Conservation (phyloP, 2,888 invertebrate species). For the Spilarctia lutea region DNA sequence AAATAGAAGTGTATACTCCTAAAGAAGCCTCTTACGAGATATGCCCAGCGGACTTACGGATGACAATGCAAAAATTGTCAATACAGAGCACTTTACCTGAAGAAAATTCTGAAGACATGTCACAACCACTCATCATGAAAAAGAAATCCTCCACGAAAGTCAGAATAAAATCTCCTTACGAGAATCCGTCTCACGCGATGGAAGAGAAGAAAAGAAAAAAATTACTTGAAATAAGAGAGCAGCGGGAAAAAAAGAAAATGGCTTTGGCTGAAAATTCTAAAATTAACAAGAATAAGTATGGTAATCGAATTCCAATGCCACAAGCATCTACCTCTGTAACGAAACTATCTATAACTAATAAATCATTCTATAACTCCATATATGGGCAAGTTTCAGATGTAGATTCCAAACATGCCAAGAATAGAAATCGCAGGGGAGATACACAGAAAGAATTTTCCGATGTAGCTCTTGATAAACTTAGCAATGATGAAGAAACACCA, state of each 20-base stretch:
- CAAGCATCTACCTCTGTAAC: slow-evolving; percentile 77
- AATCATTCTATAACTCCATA: slow-evolving; percentile 81
- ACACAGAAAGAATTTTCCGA: slow-evolving; percentile 44
- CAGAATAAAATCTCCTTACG: slow-evolving; percentile 79
- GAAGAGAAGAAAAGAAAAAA: slow-evolving; percentile 78
- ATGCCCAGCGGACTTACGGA: slow-evolving; percentile 60
- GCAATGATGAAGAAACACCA: slow-evolving; percentile 48
- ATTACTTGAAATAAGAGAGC: slow-evolving; percentile 76
- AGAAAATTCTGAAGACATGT: slow-evolving; percentile 63
- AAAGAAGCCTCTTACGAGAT: slow-evolving; percentile 50
- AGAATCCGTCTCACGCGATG: slow-evolving; percentile 70
- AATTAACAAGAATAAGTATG: slow-evolving; percentile 67
- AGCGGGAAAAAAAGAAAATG: slow-evolving; percentile 73
- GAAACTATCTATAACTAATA: slow-evolving; percentile 80
- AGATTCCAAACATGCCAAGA: slow-evolving; percentile 51
- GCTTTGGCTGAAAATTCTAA: slow-evolving; percentile 71
- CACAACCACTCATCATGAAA: slow-evolving; percentile 46
- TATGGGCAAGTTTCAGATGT: slow-evolving; percentile 66
- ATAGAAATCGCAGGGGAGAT: slow-evolving; percentile 46
- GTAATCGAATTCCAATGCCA: slow-evolving; percentile 63
- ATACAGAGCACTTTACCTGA: slow-evolving; percentile 64
- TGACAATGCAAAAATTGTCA: slow-evolving; percentile 65
- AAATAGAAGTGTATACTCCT: slow-evolving; percentile 10
- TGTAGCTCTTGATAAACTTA: slow-evolving; percentile 32
- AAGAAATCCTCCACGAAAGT: slow-evolving; percentile 67